Base-by-base conservation (phyloP, 2,888 invertebrate genomes). In the Philaethria dido region DNA sequence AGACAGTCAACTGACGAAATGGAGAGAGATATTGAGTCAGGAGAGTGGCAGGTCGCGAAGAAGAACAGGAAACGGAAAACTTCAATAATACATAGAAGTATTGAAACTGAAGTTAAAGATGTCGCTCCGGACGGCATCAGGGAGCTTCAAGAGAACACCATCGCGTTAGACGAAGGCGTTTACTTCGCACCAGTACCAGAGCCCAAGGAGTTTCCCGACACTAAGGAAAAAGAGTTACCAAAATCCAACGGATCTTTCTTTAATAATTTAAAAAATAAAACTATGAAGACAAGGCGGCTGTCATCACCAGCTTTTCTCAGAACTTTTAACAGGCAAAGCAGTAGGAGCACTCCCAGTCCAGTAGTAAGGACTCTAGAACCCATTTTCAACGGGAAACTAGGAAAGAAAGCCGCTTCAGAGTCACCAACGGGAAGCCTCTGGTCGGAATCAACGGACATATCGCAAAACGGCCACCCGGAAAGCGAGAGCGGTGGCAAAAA, bases 231-330 rank as follows among this genome's bases (percentile, higher is more conserved):
- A 68, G 88, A 89, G 66, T 73, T 83, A 55, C 82, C 88, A 5
- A 93, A 92, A 79, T 84, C 87, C 0, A 93, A 93, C 69, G 93
- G 93, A 3, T 92, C 92, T 0, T 90, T 93, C 73, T 92, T 93
- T 73, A 91, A 87, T 69, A 92, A 85, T 73, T 76, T 92, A 45
- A 91, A 89, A 71, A 78, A 88, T 13, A 94, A 93, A 74, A 88
- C 93, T 0, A 85, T 88, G 80, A 93, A 93, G 76, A 86, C 89
- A 29, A 86, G 94, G 45, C 89, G 94, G 54, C 78, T 94, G 14
- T 94, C 94, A 6, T 94, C 94, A 47, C 94, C 94, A 0, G 94
- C 93, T 0, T 94, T 94, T 75, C 82, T 94, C 29, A 92, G 94
- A 75, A 93, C 94, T 0, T 83, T 94, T 48, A 92, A 93, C 74